phyloP scores from a whole-genome alignment of 2,113 vertebrate species.

The Tragulus kanchil region DNA sequence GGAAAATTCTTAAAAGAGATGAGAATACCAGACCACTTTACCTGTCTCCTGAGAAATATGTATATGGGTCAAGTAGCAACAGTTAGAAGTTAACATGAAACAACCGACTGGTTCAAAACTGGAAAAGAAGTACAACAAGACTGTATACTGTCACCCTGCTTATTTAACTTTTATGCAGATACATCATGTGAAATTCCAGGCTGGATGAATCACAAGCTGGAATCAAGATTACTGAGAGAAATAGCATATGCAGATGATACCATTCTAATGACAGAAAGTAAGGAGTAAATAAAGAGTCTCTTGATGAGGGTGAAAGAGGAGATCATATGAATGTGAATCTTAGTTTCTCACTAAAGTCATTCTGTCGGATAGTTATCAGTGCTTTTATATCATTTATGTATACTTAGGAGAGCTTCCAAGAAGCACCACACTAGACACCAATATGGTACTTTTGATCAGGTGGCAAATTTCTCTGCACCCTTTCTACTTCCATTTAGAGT shows the following conservation, averaged over 20 bases:
- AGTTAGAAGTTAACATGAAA: neutral
- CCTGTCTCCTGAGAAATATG: neutral
- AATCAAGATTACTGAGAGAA: neutral
- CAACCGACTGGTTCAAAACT: neutral
- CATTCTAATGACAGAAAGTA: neutral
- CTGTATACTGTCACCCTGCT: neutral
- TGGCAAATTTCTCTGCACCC: neutral
- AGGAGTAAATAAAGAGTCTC: neutral
- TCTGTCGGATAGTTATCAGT: neutral
- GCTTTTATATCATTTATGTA: neutral
- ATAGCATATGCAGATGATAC: neutral
- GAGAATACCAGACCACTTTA: neutral
- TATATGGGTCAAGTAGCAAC: neutral
- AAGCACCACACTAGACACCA: neutral
- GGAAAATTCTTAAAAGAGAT: neutral
- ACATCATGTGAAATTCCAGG: neutral
- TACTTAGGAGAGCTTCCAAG: neutral
- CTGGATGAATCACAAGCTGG: neutral
- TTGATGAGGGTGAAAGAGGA: neutral
- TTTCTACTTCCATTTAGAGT: neutral
- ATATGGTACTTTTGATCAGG: neutral
- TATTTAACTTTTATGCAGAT: neutral
- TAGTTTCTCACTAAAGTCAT: neutral
- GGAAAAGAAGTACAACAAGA: neutral
- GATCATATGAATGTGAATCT: neutral